phyloP scores from a whole-genome alignment of 2,113 vertebrate genomes.

The Pithys albifrons region DNA sequence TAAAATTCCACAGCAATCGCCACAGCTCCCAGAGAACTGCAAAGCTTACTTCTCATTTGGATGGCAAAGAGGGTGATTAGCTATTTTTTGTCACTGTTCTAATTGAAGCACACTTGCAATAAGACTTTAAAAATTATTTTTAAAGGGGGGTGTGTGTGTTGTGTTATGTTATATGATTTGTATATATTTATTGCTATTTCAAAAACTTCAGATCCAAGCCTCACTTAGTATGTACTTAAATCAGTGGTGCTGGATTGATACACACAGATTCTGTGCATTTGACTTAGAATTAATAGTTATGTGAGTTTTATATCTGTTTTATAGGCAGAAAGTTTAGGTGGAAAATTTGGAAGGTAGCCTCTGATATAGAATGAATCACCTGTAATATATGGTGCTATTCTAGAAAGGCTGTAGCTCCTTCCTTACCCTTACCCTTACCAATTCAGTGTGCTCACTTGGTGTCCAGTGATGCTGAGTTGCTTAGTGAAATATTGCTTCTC shows the following conservation, averaged over 20 bases:
- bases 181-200: background rate
- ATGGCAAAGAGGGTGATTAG: background rate
- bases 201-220: background rate
- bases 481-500: background rate
- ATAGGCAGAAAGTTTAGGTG: background rate
- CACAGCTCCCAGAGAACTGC: background rate
- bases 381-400: background rate
- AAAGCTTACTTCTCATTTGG: background rate
- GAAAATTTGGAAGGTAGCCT: background rate
- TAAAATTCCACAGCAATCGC: background rate
- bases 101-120: background rate
- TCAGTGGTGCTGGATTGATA: background rate
- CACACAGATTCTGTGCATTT: background rate
- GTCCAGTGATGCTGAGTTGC: background rate
- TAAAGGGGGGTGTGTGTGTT: background rate
- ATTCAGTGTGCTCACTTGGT: background rate
- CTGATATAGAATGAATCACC: background rate
- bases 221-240: background rate
- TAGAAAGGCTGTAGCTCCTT: background rate
- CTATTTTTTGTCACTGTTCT: background rate
- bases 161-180: background rate
- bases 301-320: background rate
- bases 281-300: background rate
- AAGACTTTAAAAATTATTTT: background rate
- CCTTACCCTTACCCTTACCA: background rate